Conservation (phyloP, 2,888 invertebrate species). For the Chirona hameri region DNA sequence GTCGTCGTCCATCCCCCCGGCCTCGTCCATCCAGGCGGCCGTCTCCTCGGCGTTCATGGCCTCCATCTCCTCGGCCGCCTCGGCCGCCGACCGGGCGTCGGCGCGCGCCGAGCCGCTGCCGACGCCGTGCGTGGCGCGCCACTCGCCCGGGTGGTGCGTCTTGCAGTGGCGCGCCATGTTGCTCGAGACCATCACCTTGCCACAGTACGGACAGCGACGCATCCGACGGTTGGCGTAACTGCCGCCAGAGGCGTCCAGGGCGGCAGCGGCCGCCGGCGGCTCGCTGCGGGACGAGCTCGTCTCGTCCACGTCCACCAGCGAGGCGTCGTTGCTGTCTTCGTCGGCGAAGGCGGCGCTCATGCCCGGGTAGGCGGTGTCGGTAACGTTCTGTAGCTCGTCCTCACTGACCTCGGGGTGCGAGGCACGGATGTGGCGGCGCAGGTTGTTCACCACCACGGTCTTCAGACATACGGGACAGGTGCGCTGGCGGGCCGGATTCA, state of each 20-base stretch:
- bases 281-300: neutral
- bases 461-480: conserved; percentile 23
- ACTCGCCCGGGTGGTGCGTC: conserved; percentile 9
- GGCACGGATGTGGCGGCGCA: conserved; percentile 29
- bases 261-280: neutral
- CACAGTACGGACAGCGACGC: conserved; percentile 8
- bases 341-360: neutral
- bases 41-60: conserved; percentile 8
- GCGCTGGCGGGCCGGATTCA: conserved; percentile 30
- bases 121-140: neutral
- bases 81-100: neutral
- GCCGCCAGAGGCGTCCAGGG: neutral
- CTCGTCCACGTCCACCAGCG: neutral
- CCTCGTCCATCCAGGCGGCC: conserved; percentile 11
- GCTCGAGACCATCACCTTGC: conserved; percentile 28
- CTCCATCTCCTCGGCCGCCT: neutral
- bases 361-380: neutral
- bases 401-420: conserved; percentile 5
- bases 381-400: neutral
- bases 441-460: conserved; percentile 29
- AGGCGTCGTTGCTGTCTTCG: neutral
- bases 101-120: neutral
- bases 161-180: conserved; percentile 27
- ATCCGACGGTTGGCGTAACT: neutral
- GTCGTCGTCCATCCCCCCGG: neutral